Base-by-base conservation (phyloP, 1,140 invertebrate species). In the Acromyrmex charruanus region DNA sequence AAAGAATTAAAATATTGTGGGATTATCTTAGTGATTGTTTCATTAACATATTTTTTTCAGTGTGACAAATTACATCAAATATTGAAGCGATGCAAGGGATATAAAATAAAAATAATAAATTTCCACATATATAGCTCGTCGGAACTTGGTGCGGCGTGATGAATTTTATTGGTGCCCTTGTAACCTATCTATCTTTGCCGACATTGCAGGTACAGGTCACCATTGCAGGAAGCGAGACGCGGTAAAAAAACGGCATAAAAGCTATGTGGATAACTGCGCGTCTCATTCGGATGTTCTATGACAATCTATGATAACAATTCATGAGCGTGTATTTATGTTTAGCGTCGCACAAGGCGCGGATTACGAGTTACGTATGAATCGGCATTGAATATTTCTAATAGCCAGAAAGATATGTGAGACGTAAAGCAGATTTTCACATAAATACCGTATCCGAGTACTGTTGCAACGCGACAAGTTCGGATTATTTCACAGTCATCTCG, bases 111-210 rank as follows among this genome's bases (percentile, higher is more conserved):
- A 75, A 39, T 25, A 53, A 71, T 72, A 49, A 53, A 49, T 68
- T 88, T 61, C 25, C 63, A 25, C 61, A 53, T 71, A 66, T 61
- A 66, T 79, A 81, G 53, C 79, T 81, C 71, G 51, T 81, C 79
- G 58, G 51, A n/a, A 35, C 12, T 49, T 21, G 6, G 28, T 6
- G 18, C 44, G n/a, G 61, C 28, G 53, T 28, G 10, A 35, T 68
- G 53, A 58, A 81, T 71, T 81, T 81, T 81, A 81, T 81, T 72
- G 51, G 9, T 55, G 31, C 25, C 35, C 79, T 72, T 72, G 66
- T 81, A 66, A 5, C 44, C 28, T 53, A 87, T 87, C 66, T 68
- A 25, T 88, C 77, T 53, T 51, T 35, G 75, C 77, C 69, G 44
- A n/a, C 12, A 10, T 74, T 53, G 0, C 44, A 61, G 31, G 49